phyloP scores from a whole-genome alignment of 2,797 vertebrate species.

The Florisuga fusca region DNA sequence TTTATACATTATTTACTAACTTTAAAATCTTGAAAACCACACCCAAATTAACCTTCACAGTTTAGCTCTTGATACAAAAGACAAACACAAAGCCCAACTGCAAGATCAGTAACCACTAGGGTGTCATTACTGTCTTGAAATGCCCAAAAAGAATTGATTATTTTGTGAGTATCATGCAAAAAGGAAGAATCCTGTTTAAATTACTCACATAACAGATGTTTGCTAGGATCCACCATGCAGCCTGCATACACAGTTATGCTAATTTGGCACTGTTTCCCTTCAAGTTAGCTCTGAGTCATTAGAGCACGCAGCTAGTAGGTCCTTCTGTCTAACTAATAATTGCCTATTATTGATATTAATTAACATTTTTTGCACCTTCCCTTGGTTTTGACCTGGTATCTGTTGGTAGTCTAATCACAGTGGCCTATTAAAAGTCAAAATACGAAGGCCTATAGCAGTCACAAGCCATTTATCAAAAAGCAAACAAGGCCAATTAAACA shows the following conservation, averaged over 20 bases:
- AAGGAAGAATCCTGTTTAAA: constrained; percentile 97
- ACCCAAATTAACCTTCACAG: constrained; percentile 53
- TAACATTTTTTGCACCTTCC: constrained; percentile 99
- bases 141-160: constrained; percentile 94
- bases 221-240: constrained; percentile 93
- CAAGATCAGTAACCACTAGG: constrained; percentile 85
- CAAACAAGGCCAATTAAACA: constrained; percentile 99
- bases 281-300: constrained; percentile 96
- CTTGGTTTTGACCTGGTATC: constrained; percentile 94
- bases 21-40: constrained; percentile 33
- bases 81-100: constrained; percentile 83
- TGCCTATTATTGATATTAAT: constrained; percentile 99
- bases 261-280: constrained; percentile 95
- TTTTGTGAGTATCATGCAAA: constrained; percentile 92
- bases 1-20: not conserved
- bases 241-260: constrained; percentile 96
- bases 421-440: constrained; percentile 97
- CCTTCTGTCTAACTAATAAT: constrained; percentile 99
- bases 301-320: constrained; percentile 97
- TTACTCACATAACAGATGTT: constrained; percentile 99
- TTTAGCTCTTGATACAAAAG: constrained; percentile 70
- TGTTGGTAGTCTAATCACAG: constrained; percentile 98
- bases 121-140: constrained; percentile 93
- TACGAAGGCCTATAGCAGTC: constrained; percentile 87
- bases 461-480: constrained; percentile 97